Evolutionary conservation across 2,797 vertebrate genomes (phyloP).

Genomic region (Poeciliopsis infans): DNA sequence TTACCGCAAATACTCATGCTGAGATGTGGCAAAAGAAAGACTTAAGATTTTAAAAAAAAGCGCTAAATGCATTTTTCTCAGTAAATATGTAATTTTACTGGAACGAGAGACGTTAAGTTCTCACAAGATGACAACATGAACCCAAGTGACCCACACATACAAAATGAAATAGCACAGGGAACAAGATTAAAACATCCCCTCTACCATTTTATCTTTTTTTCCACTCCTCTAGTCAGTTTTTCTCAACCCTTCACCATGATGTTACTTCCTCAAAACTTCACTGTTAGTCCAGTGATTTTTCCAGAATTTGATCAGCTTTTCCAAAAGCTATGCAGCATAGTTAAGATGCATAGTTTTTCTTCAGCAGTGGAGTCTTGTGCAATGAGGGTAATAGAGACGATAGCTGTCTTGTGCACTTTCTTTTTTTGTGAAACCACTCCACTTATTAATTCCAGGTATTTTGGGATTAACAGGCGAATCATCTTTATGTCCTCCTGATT

Average conservation of each 20-base stretch:
- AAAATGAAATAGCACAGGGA: neutral
- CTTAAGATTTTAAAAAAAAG: neutral
- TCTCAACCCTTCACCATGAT: neutral
- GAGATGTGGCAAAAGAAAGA: neutral
- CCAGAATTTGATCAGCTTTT: neutral
- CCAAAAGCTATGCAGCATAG: neutral
- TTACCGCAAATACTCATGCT: neutral
- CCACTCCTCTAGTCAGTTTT: neutral
- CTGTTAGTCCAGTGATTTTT: neutral
- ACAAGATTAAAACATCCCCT: neutral
- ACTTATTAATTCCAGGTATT: neutral
- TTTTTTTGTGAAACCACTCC: neutral
- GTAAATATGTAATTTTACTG: neutral
- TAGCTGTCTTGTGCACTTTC: no score
- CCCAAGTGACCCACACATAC: neutral
- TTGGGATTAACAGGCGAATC: neutral
- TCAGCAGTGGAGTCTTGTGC: neutral
- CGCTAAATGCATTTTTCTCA: neutral
- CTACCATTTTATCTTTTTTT: neutral
- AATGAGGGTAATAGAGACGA: neutral
- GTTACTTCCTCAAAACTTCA: neutral
- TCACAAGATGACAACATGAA: neutral
- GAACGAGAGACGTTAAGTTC: neutral
- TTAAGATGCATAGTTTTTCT: neutral
- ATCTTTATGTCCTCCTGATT: neutral